These are phyloP conservation scores for Cyprinodon tularosa DNA, from an alignment of 2,113 vertebrate species.

Conservation along the genomic window DNA sequence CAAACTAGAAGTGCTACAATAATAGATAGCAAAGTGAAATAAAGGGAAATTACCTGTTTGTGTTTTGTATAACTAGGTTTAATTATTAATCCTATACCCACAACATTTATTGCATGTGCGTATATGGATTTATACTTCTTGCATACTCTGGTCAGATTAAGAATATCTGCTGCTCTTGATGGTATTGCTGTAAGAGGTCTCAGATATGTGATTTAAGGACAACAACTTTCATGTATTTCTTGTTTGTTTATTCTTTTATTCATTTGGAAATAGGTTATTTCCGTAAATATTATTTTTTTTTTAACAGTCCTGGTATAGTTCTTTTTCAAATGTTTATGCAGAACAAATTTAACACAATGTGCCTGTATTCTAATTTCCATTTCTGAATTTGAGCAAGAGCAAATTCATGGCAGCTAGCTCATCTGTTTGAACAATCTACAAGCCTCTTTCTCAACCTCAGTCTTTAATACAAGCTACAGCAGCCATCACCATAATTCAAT, in stretches of 20 bases:
- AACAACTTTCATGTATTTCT: too few relatives aligned
- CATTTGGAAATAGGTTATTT: conserved; percentile 10
- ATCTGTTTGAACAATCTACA: conserved; percentile 71
- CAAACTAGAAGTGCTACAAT: too few relatives aligned
- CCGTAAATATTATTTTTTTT: neutral
- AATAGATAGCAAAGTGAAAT: too few relatives aligned
- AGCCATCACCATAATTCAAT: conserved; percentile 57
- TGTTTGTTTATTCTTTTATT: too few relatives aligned
- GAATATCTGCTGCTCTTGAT: neutral
- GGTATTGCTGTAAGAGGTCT: too few relatives aligned
- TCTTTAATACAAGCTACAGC: conserved; percentile 63
- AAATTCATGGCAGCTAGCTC: conserved; percentile 40
- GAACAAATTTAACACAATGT: conserved; percentile 58
- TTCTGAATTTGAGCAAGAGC: conserved; percentile 43
- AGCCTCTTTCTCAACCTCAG: conserved; percentile 29
- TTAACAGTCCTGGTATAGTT: conserved; percentile 14
- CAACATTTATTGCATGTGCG: conserved; percentile 21
- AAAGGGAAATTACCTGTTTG: too few relatives aligned
- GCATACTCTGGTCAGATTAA: conserved; percentile 10
- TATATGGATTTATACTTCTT: neutral
- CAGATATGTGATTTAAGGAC: too few relatives aligned
- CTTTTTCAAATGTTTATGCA: conserved; percentile 44
- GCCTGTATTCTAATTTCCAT: conserved; percentile 61
- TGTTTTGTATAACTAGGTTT: neutral
- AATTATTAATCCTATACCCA: neutral